Evolutionary conservation across 2,888 invertebrate genomes (phyloP), one percentile per base, ranked within the genome.

Genomic region (Oscheius onirici): DNA sequence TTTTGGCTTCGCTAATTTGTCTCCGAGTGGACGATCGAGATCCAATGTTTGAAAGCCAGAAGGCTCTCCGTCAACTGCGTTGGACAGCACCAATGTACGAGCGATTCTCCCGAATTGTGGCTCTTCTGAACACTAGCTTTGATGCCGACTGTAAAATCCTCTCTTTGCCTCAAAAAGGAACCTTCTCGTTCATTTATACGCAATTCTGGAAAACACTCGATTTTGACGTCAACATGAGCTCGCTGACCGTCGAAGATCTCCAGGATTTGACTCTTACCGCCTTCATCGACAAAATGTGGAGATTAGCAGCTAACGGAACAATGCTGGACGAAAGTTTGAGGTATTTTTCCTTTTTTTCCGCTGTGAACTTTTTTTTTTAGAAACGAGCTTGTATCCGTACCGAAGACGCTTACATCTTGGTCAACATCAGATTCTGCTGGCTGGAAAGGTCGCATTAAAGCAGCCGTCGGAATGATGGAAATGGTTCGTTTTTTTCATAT

Each of bases 201-300:
- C 46, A 69, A 5, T 77, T 78, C 65, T 80, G 78, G 68, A 67
- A 75, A 10, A 46, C 73, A 22, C 58, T 80, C 22, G 34, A 68
- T 20, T 80, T 73, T 26, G 77, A 80, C 65, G 70, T 76, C 15
- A 17, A 71, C 2, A 60, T 80, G 69, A 68, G 71, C 10, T 69
- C 60, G 40, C 63, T 80, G 44, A 71, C 58, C 11, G 75, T 80
- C 17, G 65, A 72, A 17, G 78, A 78, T 57, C 71, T 80, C 20
- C 77, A 73, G 34, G 71, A 77, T 49, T 75, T 78, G 43, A 63
- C 78, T 5, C 69, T 78, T 34, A 70, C 66, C 22, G 67, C 73
- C 24, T 72, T 78, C 13, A 43, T 51, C n/a, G 51, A 46, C 3
- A 71, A 74, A 44, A 55, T 82, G 8, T 82, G 82, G 82, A 72